These are phyloP conservation scores for Pilophorus perplexus DNA, from an alignment of 2,888 invertebrate species.

Conservation along the genomic window DNA sequence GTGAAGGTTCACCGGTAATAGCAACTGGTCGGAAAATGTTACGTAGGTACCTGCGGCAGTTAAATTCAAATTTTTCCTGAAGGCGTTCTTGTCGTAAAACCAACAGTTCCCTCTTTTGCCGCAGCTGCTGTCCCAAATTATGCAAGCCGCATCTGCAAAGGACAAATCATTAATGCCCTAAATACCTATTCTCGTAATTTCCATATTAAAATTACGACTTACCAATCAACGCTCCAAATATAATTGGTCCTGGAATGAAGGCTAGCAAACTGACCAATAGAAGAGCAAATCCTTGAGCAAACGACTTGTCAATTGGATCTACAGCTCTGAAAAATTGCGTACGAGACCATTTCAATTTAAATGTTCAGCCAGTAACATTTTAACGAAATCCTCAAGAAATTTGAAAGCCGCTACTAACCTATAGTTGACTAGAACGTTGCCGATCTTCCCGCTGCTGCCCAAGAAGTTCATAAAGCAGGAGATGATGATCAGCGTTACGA, in stretches of 20 bases:
- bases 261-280: slow-evolving; percentile 63
- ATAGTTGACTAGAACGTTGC: slow-evolving; percentile 64
- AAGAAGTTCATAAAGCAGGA: slow-evolving; percentile 60
- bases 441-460: slow-evolving; percentile 65
- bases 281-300: slow-evolving; percentile 63
- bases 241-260: slow-evolving; percentile 67
- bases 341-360: no score
- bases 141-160: slow-evolving; percentile 60
- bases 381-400: no score
- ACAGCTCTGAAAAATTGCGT: slow-evolving; percentile 58
- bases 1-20: background rate
- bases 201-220: no score
- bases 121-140: slow-evolving; percentile 66
- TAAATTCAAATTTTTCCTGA: slow-evolving; percentile 60
- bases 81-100: slow-evolving; percentile 62
- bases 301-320: slow-evolving; percentile 61
- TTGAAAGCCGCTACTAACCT: no score
- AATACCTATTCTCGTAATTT: no score
- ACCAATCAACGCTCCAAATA: slow-evolving; percentile 63
- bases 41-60: slow-evolving; percentile 56
- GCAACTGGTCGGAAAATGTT: background rate
- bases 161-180: background rate
- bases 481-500: slow-evolving; percentile 55
- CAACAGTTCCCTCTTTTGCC: slow-evolving; percentile 64
- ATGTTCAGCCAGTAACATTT: no score